These are phyloP conservation scores for Benthosema pterotum DNA, from an alignment of 2,797 vertebrate species.

Conservation along the genomic window DNA sequence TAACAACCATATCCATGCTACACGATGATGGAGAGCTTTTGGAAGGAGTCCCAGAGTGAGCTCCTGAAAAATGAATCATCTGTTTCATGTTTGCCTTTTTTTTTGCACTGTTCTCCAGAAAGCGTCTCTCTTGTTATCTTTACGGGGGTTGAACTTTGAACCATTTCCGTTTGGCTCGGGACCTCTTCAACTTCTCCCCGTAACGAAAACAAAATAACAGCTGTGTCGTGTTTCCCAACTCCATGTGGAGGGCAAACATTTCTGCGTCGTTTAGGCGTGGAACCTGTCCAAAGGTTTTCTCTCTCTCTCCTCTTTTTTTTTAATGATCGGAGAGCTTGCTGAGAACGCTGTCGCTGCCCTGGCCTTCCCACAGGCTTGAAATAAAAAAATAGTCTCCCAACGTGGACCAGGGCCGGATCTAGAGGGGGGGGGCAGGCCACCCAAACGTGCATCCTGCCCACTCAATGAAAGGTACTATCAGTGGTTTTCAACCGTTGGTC, in stretches of 20 bases:
- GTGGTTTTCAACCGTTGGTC: too few relatives aligned
- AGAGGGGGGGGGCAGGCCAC: too few relatives aligned
- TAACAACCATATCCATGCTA: neutral
- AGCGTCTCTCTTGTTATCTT: conserved; percentile 3
- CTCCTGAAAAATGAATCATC: conserved; percentile 4
- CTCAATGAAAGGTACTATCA: too few relatives aligned
- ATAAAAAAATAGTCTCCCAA: neutral
- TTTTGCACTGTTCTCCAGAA: neutral
- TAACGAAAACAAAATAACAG: neutral
- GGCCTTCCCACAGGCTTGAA: neutral
- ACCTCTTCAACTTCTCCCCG: neutral
- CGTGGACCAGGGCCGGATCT: too few relatives aligned
- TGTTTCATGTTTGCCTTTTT: neutral
- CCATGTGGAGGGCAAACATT: neutral
- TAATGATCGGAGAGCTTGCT: neutral
- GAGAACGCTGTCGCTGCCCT: neutral
- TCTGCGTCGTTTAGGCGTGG: neutral
- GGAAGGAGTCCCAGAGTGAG: neutral
- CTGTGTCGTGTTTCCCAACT: neutral
- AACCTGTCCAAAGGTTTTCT: neutral
- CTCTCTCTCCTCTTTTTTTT: too few relatives aligned
- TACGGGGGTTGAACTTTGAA: neutral
- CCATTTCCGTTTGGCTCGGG: neutral
- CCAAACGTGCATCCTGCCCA: too few relatives aligned
- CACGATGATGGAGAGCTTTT: neutral